phyloP scores from a whole-genome alignment of 2,797 vertebrate species.

The Schizothorax lantsangensis region DNA sequence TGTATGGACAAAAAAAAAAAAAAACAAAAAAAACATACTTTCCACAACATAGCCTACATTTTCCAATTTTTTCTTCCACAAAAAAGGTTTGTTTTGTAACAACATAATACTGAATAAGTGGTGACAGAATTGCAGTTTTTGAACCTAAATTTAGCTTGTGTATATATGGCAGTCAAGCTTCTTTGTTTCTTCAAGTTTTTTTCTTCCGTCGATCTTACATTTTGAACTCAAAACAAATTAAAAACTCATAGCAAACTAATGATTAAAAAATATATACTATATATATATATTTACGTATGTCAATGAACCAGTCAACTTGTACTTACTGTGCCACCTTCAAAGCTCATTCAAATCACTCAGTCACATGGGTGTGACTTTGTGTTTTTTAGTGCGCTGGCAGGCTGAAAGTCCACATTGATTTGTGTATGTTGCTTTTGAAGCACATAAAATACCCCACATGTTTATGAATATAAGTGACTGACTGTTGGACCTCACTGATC shows the following conservation, averaged over 20 bases:
- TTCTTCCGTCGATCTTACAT: too few species aligned
- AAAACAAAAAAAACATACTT: neutral
- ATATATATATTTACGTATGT: too few species aligned
- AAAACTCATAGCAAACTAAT: neutral
- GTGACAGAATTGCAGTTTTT: too few species aligned
- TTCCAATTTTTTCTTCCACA: neutral
- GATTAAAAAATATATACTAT: too few species aligned
- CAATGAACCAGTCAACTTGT: neutral
- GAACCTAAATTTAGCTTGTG: too few species aligned
- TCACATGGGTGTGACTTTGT: neutral
- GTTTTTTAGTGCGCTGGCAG: neutral
- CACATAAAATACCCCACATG: neutral
- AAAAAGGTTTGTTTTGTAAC: neutral
- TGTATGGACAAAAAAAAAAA: neutral
- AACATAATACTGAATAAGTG: too few species aligned
- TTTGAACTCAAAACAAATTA: too few species aligned
- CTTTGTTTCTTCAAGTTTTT: too few species aligned
- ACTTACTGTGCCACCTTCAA: neutral
- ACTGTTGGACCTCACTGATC: neutral
- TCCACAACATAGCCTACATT: neutral
- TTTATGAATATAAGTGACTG: neutral
- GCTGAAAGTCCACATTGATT: neutral
- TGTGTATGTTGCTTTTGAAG: neutral
- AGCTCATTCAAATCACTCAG: neutral
- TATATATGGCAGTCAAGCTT: too few species aligned